Evolutionary conservation across 2,113 vertebrate species (phyloP).

Genomic region (Prolemur simus): DNA sequence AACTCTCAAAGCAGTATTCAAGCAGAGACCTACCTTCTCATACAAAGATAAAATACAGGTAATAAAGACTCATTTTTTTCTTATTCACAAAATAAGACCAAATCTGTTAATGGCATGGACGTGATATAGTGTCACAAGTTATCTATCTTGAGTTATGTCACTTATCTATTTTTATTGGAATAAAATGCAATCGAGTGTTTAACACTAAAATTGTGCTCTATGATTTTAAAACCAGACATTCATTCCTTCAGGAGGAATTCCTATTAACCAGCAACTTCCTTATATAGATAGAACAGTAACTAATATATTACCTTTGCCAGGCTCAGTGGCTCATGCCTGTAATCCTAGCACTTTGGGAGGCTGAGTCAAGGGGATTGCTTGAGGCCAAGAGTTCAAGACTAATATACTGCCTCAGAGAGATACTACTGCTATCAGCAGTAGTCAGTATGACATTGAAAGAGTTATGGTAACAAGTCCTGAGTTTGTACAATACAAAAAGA

Average conservation of each 20-base stretch:
- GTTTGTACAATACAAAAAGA: neutral
- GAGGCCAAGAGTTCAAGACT: no score
- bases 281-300: neutral
- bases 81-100: neutral
- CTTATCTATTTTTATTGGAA: neutral
- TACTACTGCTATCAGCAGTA: neutral
- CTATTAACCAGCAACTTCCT: neutral
- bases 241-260: neutral
- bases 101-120: neutral
- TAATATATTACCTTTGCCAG: neutral
- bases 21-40: slow-evolving; percentile 98
- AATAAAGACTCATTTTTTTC: neutral
- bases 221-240: neutral
- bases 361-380: no score
- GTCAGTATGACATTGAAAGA: neutral
- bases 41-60: slow-evolving; percentile 99
- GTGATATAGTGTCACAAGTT: neutral
- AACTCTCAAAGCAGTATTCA: slow-evolving; percentile 97
- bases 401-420: neutral
- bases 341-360: no score
- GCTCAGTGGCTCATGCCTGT: no score
- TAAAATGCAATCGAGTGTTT: neutral
- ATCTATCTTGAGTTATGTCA: neutral
- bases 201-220: neutral
- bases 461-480: neutral